A percentile compares a stretch with the other conserved stretches of the same genome.
phyloP scores from a whole-genome alignment of 2,797 vertebrate species.

The Balearica regulorum region DNA sequence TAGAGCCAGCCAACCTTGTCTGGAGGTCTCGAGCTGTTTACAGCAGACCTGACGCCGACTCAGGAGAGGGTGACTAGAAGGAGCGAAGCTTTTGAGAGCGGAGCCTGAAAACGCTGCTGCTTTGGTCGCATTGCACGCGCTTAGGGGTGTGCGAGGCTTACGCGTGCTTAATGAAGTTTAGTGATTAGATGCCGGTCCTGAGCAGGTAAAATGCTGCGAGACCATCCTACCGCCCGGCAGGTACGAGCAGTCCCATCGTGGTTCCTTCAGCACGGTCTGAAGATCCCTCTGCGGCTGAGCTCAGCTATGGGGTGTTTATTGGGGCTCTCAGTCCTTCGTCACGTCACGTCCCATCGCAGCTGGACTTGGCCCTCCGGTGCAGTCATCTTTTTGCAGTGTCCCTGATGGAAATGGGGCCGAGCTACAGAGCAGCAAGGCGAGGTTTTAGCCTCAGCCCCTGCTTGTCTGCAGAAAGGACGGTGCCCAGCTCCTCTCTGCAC shows the following conservation, averaged over 20 bases:
- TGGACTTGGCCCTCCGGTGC: not conserved
- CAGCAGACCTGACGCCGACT: accelerated
- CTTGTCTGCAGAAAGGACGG: accelerated
- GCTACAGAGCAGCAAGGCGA: not conserved
- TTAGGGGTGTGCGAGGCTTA: not conserved
- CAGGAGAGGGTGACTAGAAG: not conserved
- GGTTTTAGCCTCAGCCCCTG: not conserved
- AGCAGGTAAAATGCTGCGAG: accelerated
- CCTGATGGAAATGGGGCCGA: not conserved
- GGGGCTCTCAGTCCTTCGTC: not conserved
- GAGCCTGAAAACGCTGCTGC: not conserved
- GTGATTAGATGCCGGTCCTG: not conserved
- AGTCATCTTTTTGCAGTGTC: accelerated
- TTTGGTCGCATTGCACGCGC: accelerated
- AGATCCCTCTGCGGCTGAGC: not conserved
- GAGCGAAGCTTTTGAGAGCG: not conserved
- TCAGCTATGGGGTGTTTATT: not conserved
- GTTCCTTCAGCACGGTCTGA: not conserved
- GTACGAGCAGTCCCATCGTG: accelerated
- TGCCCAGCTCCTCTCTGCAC: not conserved
- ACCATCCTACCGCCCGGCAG: accelerated
- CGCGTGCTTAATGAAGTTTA: accelerated
- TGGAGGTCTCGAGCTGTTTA: not conserved
- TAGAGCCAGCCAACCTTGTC: not conserved
- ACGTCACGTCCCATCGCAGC: accelerated